Evolutionary conservation across 2,113 vertebrate species (phyloP), one percentile per base, ranked within the genome.

Genomic region (Phaethon lepturus): DNA sequence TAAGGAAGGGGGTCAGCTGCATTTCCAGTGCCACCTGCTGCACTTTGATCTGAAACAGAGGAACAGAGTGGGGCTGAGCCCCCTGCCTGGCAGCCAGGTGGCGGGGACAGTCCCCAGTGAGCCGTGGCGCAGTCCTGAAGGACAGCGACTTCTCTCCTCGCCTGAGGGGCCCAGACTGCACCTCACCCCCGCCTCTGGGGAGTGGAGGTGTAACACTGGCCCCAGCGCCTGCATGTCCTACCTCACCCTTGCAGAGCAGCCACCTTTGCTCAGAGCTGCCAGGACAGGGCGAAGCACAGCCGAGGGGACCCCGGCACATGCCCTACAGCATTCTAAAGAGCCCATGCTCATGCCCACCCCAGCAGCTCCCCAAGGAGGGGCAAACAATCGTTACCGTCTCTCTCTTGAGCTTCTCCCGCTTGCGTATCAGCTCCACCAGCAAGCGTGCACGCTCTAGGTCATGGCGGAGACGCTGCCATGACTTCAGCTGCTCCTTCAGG

Each of bases 401-500:
- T 97, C 99, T 99, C 98, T 99, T 99, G 97, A 99, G 98, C 93
- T 99, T 99, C 96, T 99, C 99, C 89, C 99, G 98, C 98, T 99
- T 99, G 93, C 99, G 99, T 91, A 99, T 99, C 96, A 99, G 98
- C 97, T 99, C 99, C 96, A 99, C 99, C 96, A 99, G 98, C 52
- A 99, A 98, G 95, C 99, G 98, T 29, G 99, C 99, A 71, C 99
- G 98, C 98, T 99, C 99, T 49, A 99, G 98, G 98, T 99, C 99
- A 31, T 99, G 99, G 92, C 99, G 98, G 79, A 99, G 98, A 82
- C 99, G 98, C 98, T 99, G 99, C 99, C 99, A 99, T 9, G 99
- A 99, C 96, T 99, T 99, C 82, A 99, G 98, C 98, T 99, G 99
- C 97, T 99, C 99, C 97, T 99, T 99, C 86, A 99, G 96, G 68